A percentile compares a stretch with the other conserved stretches of the same genome.
These are phyloP conservation scores for Vesta saturnalis DNA, from an alignment of 2,888 invertebrate genomes.

Conservation along the genomic window DNA sequence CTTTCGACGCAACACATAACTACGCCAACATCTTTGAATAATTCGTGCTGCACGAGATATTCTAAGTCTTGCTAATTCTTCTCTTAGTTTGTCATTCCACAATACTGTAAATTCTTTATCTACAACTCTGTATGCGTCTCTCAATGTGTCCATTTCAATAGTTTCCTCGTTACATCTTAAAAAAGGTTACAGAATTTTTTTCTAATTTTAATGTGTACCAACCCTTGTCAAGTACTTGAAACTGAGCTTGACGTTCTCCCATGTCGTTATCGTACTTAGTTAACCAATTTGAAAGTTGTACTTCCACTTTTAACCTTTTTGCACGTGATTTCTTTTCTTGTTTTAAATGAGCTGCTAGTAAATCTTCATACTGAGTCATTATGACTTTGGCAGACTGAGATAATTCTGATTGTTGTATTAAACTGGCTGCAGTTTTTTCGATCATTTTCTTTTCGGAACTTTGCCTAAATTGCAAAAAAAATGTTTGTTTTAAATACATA, in stretches of 20 bases:
- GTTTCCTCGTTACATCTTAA: neutral
- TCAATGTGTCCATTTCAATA: neutral
- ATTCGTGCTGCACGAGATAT: neutral
- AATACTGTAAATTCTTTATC: conserved; percentile 64
- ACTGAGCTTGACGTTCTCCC: conserved; percentile 66
- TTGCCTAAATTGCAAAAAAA: no score
- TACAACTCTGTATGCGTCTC: neutral
- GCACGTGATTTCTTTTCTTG: conserved; percentile 67
- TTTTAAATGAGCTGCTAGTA: conserved; percentile 63
- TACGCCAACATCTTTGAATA: conserved; percentile 54
- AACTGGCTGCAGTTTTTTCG: no score
- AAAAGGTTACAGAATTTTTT: no score
- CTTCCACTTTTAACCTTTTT: conserved; percentile 68
- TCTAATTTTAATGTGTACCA: no score
- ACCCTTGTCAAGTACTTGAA: no score
- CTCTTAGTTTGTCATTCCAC: conserved; percentile 51
- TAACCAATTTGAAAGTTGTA: conserved; percentile 67
- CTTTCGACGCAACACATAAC: no score
- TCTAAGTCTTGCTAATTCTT: neutral
- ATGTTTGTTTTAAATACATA: no score
- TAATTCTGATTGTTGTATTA: no score
- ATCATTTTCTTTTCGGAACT: no score
- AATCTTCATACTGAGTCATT: conserved; percentile 62
- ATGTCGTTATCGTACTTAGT: conserved; percentile 70
- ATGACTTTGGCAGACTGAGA: no score